Evolutionary conservation across 2,113 vertebrate genomes (phyloP).

Genomic region (Thamnophis sirtalis): DNA sequence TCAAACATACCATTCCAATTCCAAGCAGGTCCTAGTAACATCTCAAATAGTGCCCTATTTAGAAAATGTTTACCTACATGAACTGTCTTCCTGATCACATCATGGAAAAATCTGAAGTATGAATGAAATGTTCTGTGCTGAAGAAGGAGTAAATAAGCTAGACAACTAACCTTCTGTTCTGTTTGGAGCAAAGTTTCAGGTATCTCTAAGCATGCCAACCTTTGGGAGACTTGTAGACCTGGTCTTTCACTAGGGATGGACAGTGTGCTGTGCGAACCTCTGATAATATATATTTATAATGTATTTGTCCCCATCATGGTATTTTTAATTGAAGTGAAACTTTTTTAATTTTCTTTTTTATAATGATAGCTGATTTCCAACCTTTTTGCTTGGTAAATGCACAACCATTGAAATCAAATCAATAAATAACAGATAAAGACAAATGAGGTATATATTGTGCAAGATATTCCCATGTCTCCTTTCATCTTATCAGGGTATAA

Average conservation of each 20-base stretch:
- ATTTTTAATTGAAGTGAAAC: not conserved
- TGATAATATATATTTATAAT: not conserved
- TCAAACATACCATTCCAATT: not conserved
- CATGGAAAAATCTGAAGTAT: not conserved
- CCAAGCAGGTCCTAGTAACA: not conserved
- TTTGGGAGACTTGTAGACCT: not conserved
- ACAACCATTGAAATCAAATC: not conserved
- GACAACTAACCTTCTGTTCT: not conserved
- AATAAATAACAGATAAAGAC: not conserved
- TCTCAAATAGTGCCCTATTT: not conserved
- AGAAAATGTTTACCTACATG: not conserved
- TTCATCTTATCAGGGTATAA: not conserved
- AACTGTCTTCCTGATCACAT: not conserved
- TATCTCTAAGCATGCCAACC: not conserved
- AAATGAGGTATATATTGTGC: not conserved
- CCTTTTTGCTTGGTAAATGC: not conserved
- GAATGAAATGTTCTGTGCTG: not conserved
- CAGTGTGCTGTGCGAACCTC: not conserved
- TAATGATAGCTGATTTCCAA: not conserved
- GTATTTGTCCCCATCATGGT: not conserved
- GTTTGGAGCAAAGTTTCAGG: not conserved
- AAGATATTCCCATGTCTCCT: not conserved
- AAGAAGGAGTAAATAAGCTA: not conserved
- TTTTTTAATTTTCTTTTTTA: not conserved
- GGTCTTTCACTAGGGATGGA: not conserved